phyloP scores from a whole-genome alignment of 2,797 vertebrate genomes.

The Chrysocyon brachyurus region DNA sequence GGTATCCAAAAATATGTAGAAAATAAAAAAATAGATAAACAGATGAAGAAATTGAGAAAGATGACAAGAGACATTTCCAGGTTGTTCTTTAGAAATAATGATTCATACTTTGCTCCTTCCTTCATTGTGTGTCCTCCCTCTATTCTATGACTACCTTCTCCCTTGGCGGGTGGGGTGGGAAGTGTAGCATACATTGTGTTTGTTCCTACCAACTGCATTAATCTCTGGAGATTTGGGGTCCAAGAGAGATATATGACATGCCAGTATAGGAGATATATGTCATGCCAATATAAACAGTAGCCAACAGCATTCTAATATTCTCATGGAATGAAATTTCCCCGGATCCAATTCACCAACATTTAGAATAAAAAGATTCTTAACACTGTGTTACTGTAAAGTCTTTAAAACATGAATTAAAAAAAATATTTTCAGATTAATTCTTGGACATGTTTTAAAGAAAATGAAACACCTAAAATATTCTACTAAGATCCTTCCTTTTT shows the following conservation, averaged over 20 bases:
- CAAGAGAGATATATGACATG: background rate
- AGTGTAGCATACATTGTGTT: background rate
- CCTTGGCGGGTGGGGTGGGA: background rate
- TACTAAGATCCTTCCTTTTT: background rate
- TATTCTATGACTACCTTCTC: background rate
- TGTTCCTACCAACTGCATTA: background rate
- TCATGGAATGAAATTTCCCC: background rate
- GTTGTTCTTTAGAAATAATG: background rate
- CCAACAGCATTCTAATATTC: background rate
- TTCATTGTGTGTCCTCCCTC: background rate
- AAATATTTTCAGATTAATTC: constrained; percentile 22
- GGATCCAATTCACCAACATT: background rate
- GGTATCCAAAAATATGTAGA: background rate
- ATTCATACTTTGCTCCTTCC: background rate
- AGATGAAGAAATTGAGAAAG: background rate
- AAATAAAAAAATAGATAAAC: background rate
- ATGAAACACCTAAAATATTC: background rate
- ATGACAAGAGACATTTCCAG: background rate
- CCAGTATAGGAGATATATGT: background rate
- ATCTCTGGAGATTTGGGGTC: background rate
- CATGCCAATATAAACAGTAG: background rate
- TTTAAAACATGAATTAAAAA: background rate
- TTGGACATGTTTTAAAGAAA: background rate
- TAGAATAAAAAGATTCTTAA: background rate
- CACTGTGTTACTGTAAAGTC: background rate